Evolutionary conservation across 2,888 invertebrate species (phyloP).

Genomic region (Drepanosiphum platanoidis): DNA sequence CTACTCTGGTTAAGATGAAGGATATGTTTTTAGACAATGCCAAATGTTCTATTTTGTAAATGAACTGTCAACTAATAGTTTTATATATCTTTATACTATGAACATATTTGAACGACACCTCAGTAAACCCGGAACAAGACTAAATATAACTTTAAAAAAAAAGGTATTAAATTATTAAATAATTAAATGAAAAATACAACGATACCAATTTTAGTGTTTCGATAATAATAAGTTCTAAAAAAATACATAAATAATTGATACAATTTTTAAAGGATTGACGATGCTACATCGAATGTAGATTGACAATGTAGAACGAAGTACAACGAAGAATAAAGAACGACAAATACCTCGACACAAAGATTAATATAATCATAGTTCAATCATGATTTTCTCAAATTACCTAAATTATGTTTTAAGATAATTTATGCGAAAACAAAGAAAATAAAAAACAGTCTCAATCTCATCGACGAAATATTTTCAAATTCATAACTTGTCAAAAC

Average conservation of each 20-base stretch:
- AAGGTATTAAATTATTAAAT: background rate
- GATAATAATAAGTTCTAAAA: background rate
- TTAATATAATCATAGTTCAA: too few species aligned
- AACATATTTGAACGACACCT: too few species aligned
- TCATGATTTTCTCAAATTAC: too few species aligned
- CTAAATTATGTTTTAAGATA: too few species aligned
- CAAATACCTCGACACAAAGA: background rate
- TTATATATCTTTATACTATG: background rate
- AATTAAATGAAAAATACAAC: background rate
- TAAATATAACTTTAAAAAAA: background rate
- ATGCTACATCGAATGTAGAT: background rate
- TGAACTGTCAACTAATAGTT: background rate
- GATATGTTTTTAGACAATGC: background rate
- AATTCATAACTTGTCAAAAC: too few species aligned
- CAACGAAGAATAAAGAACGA: background rate
- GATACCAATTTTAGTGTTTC: too few species aligned
- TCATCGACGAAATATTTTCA: background rate
- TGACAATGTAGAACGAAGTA: too few species aligned
- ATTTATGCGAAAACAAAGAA: too few species aligned
- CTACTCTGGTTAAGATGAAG: background rate
- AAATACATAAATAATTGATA: background rate
- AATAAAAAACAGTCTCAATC: background rate
- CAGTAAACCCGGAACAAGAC: too few species aligned
- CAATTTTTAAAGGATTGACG: background rate
- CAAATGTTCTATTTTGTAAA: background rate